Evolutionary conservation across 2,797 vertebrate species (phyloP).

Genomic region (Tapirus indicus): DNA sequence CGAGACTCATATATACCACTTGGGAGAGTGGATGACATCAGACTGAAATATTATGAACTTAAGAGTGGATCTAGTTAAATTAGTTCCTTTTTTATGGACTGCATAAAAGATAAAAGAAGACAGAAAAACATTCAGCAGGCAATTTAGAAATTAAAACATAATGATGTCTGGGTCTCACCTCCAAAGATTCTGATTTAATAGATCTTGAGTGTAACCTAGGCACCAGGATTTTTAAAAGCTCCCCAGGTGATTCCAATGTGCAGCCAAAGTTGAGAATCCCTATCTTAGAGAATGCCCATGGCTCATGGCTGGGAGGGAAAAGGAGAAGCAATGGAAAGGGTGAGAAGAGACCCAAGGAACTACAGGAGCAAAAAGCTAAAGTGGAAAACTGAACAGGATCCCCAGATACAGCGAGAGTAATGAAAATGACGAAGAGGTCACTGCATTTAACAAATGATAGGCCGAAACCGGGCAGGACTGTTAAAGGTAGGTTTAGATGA

Average conservation of each 20-base stretch:
- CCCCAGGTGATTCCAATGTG: neutral
- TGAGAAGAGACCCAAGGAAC: neutral
- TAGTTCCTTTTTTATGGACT: neutral
- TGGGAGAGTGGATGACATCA: neutral
- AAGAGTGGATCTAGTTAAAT: neutral
- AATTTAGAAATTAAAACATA: constrained; percentile 24
- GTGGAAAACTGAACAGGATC: neutral
- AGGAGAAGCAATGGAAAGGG: neutral
- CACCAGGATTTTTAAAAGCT: neutral
- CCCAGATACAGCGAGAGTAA: neutral
- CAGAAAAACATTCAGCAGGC: neutral
- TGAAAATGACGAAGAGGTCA: neutral
- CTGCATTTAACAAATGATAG: neutral
- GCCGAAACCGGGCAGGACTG: neutral
- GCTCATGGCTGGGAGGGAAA: neutral
- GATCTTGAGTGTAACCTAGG: neutral
- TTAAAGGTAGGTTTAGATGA: neutral
- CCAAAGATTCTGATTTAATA: neutral
- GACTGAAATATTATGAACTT: neutral
- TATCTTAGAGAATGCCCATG: neutral
- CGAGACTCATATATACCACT: neutral
- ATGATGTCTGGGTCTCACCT: neutral
- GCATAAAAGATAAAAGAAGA: constrained; percentile 26
- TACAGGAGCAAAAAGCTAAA: neutral
- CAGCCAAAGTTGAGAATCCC: neutral